phyloP scores from a whole-genome alignment of 2,113 vertebrate species.

The Mormyrus lacerda region DNA sequence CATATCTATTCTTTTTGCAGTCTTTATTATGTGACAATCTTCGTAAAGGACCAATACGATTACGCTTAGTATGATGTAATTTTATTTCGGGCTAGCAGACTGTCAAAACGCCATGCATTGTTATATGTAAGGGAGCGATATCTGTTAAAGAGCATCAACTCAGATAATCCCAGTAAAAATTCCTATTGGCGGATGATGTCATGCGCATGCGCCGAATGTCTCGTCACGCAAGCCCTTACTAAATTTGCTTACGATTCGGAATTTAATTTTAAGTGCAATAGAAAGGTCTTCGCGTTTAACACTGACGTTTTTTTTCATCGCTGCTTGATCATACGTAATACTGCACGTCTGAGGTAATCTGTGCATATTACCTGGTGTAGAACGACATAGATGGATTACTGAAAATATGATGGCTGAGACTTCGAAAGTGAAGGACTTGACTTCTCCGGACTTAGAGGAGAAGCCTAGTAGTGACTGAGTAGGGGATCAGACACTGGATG shows the following conservation, averaged over 20 bases:
- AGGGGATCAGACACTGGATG: background rate
- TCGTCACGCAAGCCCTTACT: background rate
- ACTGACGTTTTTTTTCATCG: background rate
- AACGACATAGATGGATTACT: background rate
- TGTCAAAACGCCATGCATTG: background rate
- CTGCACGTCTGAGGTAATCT: background rate
- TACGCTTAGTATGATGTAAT: constrained; percentile 23
- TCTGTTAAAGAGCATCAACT: background rate
- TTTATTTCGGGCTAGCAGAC: constrained; percentile 19
- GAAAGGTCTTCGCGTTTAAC: too few relatives aligned
- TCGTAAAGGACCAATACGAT: background rate
- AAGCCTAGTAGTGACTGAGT: constrained; percentile 25
- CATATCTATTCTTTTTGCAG: background rate
- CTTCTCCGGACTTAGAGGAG: constrained; percentile 13
- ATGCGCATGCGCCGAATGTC: background rate
- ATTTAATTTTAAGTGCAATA: background rate
- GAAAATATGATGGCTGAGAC: background rate
- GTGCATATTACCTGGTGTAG: background rate
- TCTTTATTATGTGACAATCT: constrained; percentile 3
- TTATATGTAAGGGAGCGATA: background rate
- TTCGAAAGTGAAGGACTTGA: background rate
- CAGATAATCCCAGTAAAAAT: background rate
- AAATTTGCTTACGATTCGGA: background rate
- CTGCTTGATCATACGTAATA: background rate
- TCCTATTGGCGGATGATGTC: background rate